Conservation (phyloP, 2,113 vertebrate genomes). For the Salvelinus fontinalis region DNA sequence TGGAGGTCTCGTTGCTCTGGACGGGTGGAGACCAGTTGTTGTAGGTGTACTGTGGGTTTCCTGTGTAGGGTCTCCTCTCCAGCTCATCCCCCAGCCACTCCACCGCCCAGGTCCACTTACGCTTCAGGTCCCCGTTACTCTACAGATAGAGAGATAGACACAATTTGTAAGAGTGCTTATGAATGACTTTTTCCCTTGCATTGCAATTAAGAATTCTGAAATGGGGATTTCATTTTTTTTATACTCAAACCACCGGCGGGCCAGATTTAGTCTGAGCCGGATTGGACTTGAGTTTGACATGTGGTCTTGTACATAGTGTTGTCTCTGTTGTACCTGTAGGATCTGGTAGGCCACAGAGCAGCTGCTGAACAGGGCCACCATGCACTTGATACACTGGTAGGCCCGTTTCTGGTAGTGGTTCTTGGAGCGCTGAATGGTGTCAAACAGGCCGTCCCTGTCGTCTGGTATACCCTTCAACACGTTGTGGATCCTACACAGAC, state of each 20-base stretch:
- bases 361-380: constrained; percentile 98
- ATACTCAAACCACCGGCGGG: not conserved
- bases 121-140: constrained; percentile 98
- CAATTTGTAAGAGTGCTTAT: not conserved
- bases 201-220: too few relatives aligned
- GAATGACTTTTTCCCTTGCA: too few relatives aligned
- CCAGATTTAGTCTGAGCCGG: too few relatives aligned
- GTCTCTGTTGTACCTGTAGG: constrained; percentile 81
- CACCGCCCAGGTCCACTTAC: constrained; percentile 99
- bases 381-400: constrained; percentile 99
- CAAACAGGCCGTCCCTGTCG: constrained; percentile 96
- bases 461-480: constrained; percentile 98
- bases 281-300: too few relatives aligned
- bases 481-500: constrained; percentile 92
- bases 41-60: constrained; percentile 97
- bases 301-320: too few relatives aligned
- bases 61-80: constrained; percentile 94
- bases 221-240: not conserved
- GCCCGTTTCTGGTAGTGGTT: constrained; percentile 99
- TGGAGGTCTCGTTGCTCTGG: constrained; percentile 99
- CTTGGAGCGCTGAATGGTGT: constrained; percentile 99
- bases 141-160: constrained; percentile 50
- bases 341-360: constrained; percentile 99
- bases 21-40: constrained; percentile 99
- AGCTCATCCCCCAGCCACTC: constrained; percentile 98